A percentile compares a stretch with the other conserved stretches of the same genome.
Evolutionary conservation across 2,113 vertebrate genomes (phyloP).

Genomic region (Camelus bactrianus): DNA sequence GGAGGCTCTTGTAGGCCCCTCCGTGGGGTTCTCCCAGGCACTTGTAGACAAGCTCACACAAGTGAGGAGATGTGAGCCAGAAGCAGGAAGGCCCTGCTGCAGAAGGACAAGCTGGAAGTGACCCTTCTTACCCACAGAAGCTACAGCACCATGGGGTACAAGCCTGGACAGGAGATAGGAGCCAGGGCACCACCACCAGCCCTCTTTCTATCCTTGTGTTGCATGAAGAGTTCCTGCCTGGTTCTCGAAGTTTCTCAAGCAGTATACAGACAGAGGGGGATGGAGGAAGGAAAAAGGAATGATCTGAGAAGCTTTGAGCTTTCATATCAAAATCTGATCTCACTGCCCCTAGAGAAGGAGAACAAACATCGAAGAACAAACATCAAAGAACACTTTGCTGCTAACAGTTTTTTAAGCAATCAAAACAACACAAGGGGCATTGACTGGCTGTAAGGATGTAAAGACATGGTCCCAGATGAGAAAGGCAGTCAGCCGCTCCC

Average conservation of each 20-base stretch:
- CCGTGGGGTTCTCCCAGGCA: neutral
- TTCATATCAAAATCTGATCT: constrained; percentile 82
- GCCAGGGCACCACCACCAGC: neutral
- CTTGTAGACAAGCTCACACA: rapidly evolving
- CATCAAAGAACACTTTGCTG: constrained; percentile 69
- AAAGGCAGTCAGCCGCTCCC: neutral
- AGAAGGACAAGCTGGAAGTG: neutral
- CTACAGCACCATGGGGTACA: neutral
- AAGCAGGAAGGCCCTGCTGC: neutral
- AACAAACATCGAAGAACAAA: neutral
- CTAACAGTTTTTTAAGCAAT: constrained; percentile 44
- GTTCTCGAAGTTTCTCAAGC: neutral
- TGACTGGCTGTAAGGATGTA: neutral
- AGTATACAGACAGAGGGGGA: neutral
- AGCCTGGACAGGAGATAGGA: neutral
- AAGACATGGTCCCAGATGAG: neutral
- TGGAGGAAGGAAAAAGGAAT: neutral
- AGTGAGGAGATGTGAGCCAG: neutral
- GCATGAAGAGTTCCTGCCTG: neutral
- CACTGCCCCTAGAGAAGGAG: constrained; percentile 62
- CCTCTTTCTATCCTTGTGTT: neutral
- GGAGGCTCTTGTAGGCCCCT: neutral
- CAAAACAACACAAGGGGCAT: neutral
- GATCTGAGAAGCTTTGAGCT: constrained; percentile 51
- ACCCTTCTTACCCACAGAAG: neutral